Evolutionary conservation across 2,113 vertebrate genomes (phyloP).

Genomic region (Pipra filicauda): DNA sequence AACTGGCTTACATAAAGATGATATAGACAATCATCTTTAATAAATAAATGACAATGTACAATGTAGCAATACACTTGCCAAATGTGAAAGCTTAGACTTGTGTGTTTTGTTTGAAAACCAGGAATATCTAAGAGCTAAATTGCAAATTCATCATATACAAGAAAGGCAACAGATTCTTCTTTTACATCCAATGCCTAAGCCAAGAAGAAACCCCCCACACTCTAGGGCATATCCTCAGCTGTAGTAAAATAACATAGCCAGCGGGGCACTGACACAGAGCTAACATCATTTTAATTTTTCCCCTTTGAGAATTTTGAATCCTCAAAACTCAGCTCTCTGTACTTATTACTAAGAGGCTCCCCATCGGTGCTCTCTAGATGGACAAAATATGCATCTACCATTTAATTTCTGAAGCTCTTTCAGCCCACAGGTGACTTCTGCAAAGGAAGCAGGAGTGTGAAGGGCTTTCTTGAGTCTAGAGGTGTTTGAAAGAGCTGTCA

Average conservation of each 20-base stretch:
- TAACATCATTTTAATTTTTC: background rate
- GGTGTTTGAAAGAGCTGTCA: background rate
- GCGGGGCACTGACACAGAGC: rapidly evolving
- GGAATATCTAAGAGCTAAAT: background rate
- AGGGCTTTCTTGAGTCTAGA: background rate
- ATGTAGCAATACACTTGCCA: background rate
- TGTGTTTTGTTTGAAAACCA: background rate
- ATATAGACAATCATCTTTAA: background rate
- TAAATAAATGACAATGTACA: background rate
- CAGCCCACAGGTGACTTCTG: background rate
- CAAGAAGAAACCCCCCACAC: background rate
- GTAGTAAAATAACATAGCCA: background rate
- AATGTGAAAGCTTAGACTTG: background rate
- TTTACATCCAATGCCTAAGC: background rate
- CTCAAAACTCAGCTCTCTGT: background rate
- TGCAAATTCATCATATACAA: background rate
- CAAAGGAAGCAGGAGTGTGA: background rate
- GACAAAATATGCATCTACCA: background rate
- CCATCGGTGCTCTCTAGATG: background rate
- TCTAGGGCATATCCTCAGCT: background rate
- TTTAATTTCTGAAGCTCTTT: background rate
- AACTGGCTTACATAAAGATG: background rate
- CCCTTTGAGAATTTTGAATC: background rate
- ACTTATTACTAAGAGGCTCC: background rate
- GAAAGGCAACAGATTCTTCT: background rate